Conservation (phyloP, 1,140 invertebrate species). For the Drosophila prosaltans region DNA sequence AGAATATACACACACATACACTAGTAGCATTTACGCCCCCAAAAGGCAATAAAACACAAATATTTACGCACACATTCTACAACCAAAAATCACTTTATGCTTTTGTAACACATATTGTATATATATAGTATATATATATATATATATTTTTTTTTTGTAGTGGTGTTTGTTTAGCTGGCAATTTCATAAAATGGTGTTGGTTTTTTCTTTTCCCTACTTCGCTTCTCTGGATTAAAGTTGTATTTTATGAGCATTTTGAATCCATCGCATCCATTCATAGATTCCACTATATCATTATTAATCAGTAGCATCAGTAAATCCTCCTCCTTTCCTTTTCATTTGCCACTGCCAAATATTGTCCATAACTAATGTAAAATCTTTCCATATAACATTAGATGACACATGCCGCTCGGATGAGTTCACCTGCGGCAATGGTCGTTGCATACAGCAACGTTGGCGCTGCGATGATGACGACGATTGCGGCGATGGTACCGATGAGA, state of each 20-base stretch:
- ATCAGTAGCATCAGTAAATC: slow-evolving; percentile 32
- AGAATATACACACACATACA: slow-evolving; percentile 27
- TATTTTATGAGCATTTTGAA: neutral
- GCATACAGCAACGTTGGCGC: slow-evolving; percentile 93
- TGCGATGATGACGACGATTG: slow-evolving; percentile 95
- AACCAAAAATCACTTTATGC: slow-evolving; percentile 44
- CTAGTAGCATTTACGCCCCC: slow-evolving; percentile 5
- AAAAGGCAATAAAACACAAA: slow-evolving; percentile 62
- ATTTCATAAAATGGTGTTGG: slow-evolving; percentile 71
- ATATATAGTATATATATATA: slow-evolving; percentile 4
- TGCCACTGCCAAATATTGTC: neutral
- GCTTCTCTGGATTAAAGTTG: slow-evolving; percentile 17
- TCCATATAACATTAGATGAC: slow-evolving; percentile 86
- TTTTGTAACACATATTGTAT: slow-evolving; percentile 38
- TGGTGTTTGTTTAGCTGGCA: slow-evolving; percentile 43
- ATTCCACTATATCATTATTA: slow-evolving; percentile 15
- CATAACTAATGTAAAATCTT: slow-evolving; percentile 22
- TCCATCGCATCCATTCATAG: slow-evolving; percentile 8
- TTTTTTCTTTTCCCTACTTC: slow-evolving; percentile 42
- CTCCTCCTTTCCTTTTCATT: slow-evolving; percentile 35
- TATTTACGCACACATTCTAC: slow-evolving; percentile 58
- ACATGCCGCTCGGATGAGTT: slow-evolving; percentile 95
- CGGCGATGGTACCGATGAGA: slow-evolving; percentile 91
- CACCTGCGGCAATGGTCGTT: slow-evolving; percentile 94
- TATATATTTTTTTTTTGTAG: slow-evolving; percentile 7